These are phyloP conservation scores for Antrozous pallidus DNA, from an alignment of 2,797 vertebrate genomes.

Conservation along the genomic window DNA sequence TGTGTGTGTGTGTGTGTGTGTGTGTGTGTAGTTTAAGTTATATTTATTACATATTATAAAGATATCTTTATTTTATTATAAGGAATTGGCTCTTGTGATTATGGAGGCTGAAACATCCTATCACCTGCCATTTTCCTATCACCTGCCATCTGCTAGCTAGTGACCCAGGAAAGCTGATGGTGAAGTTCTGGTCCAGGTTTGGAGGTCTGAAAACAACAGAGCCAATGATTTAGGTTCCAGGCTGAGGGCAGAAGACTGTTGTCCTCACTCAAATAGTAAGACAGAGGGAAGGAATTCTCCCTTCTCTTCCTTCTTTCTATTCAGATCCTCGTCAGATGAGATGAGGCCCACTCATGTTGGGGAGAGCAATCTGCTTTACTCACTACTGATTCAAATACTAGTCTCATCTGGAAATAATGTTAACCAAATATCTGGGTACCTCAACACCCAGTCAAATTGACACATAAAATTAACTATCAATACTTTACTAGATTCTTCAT, in stretches of 20 bases:
- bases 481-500: neutral
- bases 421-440: neutral
- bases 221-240: neutral
- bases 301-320: neutral
- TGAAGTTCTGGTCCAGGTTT: neutral
- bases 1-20: no score
- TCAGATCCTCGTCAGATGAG: neutral
- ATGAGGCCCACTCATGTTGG: neutral
- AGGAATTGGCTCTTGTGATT: neutral
- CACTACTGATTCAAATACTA: neutral
- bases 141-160: neutral
- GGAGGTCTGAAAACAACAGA: neutral
- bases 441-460: neutral
- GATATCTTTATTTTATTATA: neutral
- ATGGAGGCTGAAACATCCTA: neutral
- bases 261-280: no score
- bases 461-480: neutral
- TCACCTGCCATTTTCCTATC: neutral
- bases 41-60: neutral
- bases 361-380: neutral
- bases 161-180: neutral
- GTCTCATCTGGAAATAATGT: neutral
- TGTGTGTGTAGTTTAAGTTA: neutral
- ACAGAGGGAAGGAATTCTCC: neutral
- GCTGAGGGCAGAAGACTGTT: neutral